These are phyloP conservation scores for Mythimna lalbum DNA, from an alignment of 2,888 invertebrate species.

Conservation along the genomic window DNA sequence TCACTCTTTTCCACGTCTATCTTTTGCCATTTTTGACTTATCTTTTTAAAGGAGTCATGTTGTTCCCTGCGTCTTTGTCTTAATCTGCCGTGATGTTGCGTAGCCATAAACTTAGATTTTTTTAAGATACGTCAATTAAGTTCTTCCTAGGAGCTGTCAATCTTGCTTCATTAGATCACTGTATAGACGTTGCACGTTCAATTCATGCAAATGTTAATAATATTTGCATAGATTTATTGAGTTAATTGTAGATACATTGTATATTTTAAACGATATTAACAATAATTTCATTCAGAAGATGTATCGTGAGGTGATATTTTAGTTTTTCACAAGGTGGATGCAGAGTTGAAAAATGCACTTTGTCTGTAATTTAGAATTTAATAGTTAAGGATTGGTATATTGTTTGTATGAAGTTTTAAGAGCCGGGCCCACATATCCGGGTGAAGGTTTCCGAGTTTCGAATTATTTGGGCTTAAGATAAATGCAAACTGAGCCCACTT, in stretches of 20 bases:
- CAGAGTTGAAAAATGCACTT: background rate
- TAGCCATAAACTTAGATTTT: too few relatives aligned
- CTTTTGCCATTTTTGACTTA: too few relatives aligned
- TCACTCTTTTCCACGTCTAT: too few relatives aligned
- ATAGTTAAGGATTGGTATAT: slow-evolving; percentile 32
- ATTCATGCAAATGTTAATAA: slow-evolving; percentile 10
- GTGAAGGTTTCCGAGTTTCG: background rate
- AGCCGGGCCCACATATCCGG: background rate
- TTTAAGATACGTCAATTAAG: background rate
- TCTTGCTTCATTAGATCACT: slow-evolving; percentile 44
- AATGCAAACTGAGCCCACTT: too few relatives aligned
- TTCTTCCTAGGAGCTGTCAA: slow-evolving; percentile 3
- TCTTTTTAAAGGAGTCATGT: too few relatives aligned
- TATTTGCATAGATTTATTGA: slow-evolving; percentile 39
- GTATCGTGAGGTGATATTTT: slow-evolving; percentile 48
- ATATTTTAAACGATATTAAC: slow-evolving; percentile 21
- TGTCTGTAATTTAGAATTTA: background rate
- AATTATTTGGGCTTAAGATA: background rate
- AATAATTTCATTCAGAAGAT: slow-evolving; percentile 37
- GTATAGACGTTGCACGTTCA: slow-evolving; percentile 30
- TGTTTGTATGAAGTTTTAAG: background rate
- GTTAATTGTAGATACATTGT: slow-evolving; percentile 38
- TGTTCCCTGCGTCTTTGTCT: too few relatives aligned
- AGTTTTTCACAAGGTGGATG: slow-evolving; percentile 34
- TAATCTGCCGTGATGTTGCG: too few relatives aligned